Base-by-base conservation (phyloP, 2,888 invertebrate species). In the Drosophila histrio region DNA sequence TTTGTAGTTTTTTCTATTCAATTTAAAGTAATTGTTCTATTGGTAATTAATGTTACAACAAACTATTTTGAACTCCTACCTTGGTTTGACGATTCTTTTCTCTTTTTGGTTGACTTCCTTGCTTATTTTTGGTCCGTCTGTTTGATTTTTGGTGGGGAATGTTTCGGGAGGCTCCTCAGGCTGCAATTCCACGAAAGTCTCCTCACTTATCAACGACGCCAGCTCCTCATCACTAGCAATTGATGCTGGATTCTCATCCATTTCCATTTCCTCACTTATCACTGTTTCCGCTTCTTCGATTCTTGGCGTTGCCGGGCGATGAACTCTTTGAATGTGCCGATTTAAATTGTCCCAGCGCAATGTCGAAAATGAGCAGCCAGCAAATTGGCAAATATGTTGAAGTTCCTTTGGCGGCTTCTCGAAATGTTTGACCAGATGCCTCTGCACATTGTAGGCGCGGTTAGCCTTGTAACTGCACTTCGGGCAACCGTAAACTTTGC, bases 321-420 rank as follows among this genome's bases (percentile, higher is more conserved):
- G 74, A 2, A 74, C 6, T 19, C 65, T 28, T 13, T 50, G 49
- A 1, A 36, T 49, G 38, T 74, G 74, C 0, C 74, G 56, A 3
- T n/a, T 41, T 1, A 74, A 44, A 34, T 74, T 74, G 26, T 74
- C 74, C 65, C 65, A 74, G 8, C 74, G 69, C 34, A 74, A 1
- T n/a, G 74, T 53, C 7, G 70, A 24, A 36, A 74, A 74, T 4
- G 30, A 21, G 32, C 74, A 74, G 11, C 44, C 47, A 6, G 50
- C 22, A 28, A 9, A 26, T 6, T 56, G 41, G 0, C 74, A 74
- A 6, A 74, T 39, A 15, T 74, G 65, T 13, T 70, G 74, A 13
- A 74, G 39, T 17, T 74, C 74, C 47, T 28, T 70, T 11, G 74
- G 74, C 0, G 74, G 73, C 22, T 69, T 70, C 21, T 65, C 59